Evolutionary conservation across 2,113 vertebrate species (phyloP).

Genomic region (Callospermophilus lateralis): DNA sequence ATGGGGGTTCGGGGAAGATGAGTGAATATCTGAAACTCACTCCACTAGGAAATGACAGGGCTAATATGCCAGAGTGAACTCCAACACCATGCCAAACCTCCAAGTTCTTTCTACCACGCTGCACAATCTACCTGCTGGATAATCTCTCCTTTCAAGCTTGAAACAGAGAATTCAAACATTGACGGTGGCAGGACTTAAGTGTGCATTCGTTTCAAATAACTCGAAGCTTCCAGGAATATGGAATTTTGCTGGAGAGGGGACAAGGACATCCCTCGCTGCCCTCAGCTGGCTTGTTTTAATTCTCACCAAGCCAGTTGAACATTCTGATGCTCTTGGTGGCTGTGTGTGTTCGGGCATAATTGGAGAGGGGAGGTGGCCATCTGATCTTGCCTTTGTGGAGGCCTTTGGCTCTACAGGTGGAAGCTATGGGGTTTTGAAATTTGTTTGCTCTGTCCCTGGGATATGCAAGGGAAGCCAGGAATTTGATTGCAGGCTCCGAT

Average conservation of each 20-base stretch:
- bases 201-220: background rate
- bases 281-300: background rate
- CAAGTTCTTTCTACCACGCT: background rate
- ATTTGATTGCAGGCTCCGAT: background rate
- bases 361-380: accelerated
- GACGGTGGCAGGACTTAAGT: background rate
- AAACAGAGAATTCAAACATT: background rate
- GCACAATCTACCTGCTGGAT: background rate
- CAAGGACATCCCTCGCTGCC: background rate
- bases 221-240: background rate
- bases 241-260: background rate
- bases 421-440: background rate
- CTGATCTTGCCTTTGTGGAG: background rate
- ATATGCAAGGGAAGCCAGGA: background rate
- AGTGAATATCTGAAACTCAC: accelerated
- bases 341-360: too few relatives aligned
- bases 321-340: background rate
- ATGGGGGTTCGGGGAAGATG: background rate
- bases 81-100: background rate
- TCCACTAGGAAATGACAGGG: background rate
- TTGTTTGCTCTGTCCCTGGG: background rate
- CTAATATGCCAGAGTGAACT: background rate
- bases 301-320: background rate
- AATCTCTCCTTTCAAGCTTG: constrained; percentile 11
- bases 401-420: background rate